These are phyloP conservation scores for Callimorpha dominula DNA, from an alignment of 2,888 invertebrate species.

Conservation along the genomic window DNA sequence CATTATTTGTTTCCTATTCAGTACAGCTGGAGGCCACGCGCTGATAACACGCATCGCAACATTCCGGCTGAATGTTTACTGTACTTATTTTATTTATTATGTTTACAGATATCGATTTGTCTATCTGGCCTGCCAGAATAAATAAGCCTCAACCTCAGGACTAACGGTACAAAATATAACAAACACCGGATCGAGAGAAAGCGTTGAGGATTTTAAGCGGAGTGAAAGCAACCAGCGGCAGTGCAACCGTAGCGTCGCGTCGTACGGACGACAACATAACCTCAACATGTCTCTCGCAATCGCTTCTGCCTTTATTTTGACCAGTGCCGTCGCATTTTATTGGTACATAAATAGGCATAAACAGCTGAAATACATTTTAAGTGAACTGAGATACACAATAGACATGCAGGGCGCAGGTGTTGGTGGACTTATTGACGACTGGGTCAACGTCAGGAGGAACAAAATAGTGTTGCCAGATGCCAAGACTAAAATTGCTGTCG, in stretches of 20 bases:
- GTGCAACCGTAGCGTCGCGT: constrained; percentile 70
- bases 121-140: constrained; percentile 41
- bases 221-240: constrained; percentile 79
- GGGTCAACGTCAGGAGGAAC: constrained; percentile 85
- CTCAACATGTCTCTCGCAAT: constrained; percentile 73
- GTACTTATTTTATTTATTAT: constrained; percentile 24
- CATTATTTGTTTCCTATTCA: constrained; percentile 54
- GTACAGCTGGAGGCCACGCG: constrained; percentile 55
- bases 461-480: constrained; percentile 88
- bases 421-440: constrained; percentile 87
- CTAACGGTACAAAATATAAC: constrained; percentile 78
- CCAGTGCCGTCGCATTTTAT: constrained; percentile 69
- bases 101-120: constrained; percentile 40
- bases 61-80: not conserved
- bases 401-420: constrained; percentile 88
- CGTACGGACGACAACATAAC: constrained; percentile 74
- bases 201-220: constrained; percentile 77
- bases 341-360: constrained; percentile 86
- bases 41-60: constrained; percentile 59
- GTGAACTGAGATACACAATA: constrained; percentile 84
- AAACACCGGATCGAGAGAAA: constrained; percentile 77
- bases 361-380: constrained; percentile 81
- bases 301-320: constrained; percentile 64
- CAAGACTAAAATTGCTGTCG: constrained; percentile 90
- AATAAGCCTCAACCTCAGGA: constrained; percentile 59